Base-by-base conservation (phyloP, 1,140 invertebrate genomes). In the Lucilia cuprina region DNA sequence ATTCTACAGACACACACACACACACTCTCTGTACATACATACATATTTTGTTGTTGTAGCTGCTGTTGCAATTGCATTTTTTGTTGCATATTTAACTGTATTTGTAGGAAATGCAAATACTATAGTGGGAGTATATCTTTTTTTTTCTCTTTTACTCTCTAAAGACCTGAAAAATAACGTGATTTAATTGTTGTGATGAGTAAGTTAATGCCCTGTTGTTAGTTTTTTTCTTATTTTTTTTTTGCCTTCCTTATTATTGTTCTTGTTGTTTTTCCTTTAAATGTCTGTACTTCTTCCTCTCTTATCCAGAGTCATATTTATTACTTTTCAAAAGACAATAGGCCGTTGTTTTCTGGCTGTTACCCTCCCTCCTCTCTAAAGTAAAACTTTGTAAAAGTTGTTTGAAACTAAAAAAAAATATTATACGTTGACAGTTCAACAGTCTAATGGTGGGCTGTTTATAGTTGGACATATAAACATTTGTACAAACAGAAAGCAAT, bases 181-280 rank as follows among this genome's bases (percentile, higher is more conserved):
- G 65, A 70, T 70, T 70, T 70, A 21, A 70, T 70, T 70, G 65
- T 70, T 25, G n/a, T 70, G 65, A 70, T 70, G 65, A 70, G 19
- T 70, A 70, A 70, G 65, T 70, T 70, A 70, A 70, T 70, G 65
- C 65, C 65, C 65, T 70, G 19, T 70, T 70, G n/a, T 70, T 70
- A 19, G 21, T 70, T 4, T 70, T 21, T 21, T 70, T 10, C 0
- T 7, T 60, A 4, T 60, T 60, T 60, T 60, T 60, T 8, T 19
- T 21, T 5, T 70, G 21, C 65, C 21, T 70, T 70, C 19, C 25
- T 30, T 30, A 30, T 30, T 30, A 30, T 60, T 60, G 13, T 60
- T 60, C 55, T n/a, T 3, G 25, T 60, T n/a, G 55, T 17, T 60
- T 60, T 60, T 17, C 55, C n/a, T 60, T 17, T 1, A n/a, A 17